phyloP scores from a whole-genome alignment of 2,888 invertebrate genomes.

The Lampropteryx suffumata region DNA sequence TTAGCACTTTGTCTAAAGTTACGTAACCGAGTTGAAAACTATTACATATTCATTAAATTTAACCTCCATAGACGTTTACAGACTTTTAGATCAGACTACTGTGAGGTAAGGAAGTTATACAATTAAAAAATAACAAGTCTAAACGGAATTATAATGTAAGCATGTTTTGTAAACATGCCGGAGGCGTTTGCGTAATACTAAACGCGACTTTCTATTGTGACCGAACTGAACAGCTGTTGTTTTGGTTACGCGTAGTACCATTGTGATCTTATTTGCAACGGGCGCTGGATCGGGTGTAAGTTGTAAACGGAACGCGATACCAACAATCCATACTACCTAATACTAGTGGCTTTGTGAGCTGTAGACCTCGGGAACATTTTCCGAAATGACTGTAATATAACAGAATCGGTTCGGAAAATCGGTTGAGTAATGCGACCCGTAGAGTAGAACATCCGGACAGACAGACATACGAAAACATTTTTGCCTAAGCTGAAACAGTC shows the following conservation, averaged over 20 bases:
- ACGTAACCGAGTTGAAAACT: slow-evolving; percentile 31
- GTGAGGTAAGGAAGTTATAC: slow-evolving; percentile 23
- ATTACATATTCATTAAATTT: slow-evolving; percentile 35
- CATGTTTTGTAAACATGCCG: slow-evolving; percentile 61
- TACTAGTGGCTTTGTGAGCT: too few relatives aligned
- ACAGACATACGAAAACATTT: too few relatives aligned
- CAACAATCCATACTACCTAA: not conserved
- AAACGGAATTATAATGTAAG: slow-evolving; percentile 35
- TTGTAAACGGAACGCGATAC: slow-evolving; percentile 33
- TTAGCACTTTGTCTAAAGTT: slow-evolving; percentile 33
- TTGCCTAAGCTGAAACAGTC: too few relatives aligned
- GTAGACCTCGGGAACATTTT: too few relatives aligned
- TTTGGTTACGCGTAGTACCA: slow-evolving; percentile 59
- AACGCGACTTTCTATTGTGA: slow-evolving; percentile 71
- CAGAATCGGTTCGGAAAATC: too few relatives aligned
- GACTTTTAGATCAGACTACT: slow-evolving; percentile 22
- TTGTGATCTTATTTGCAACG: slow-evolving; percentile 66
- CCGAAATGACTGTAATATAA: too few relatives aligned
- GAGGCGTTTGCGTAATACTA: slow-evolving; percentile 64
- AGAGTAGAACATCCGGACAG: too few relatives aligned
- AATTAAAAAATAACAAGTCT: slow-evolving; percentile 12
- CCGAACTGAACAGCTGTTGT: slow-evolving; percentile 65
- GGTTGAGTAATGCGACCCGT: too few relatives aligned
- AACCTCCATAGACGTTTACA: slow-evolving; percentile 28
- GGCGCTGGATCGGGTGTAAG: slow-evolving; percentile 45